Percentiles rank a stretch among this genome's conserved stretches.
Conservation (phyloP, 2,888 invertebrate species). For the Amphipyra tragopoginis region DNA sequence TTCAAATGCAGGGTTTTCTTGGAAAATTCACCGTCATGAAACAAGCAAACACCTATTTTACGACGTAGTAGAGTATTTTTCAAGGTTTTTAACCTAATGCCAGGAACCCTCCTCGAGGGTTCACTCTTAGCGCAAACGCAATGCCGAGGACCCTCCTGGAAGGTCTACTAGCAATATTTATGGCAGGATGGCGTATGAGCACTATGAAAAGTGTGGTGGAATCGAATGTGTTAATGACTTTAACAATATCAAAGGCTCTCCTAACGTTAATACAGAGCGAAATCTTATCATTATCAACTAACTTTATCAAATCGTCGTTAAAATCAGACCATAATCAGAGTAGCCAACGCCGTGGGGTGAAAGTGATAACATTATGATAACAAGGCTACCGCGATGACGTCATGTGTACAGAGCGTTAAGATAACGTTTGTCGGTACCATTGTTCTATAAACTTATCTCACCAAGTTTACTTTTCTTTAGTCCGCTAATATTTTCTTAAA, state of each 20-base stretch:
- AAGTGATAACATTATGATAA: constrained; percentile 67
- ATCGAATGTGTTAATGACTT: no score
- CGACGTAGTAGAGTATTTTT: no score
- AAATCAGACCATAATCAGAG: constrained; percentile 35
- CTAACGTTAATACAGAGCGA: background rate
- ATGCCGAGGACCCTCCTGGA: no score
- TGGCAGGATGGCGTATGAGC: no score
- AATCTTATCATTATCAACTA: constrained; percentile 25
- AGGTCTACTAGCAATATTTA: no score
- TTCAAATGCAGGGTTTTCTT: no score
- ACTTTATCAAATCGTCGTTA: constrained; percentile 44
- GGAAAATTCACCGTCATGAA: no score
- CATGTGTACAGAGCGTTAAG: constrained; percentile 25
- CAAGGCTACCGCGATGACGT: constrained; percentile 45
- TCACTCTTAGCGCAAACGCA: no score
- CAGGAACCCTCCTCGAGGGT: no score
- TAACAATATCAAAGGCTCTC: background rate
- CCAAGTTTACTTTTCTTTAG: constrained; percentile 34
- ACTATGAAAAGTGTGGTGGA: no score
- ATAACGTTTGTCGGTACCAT: constrained; percentile 44
- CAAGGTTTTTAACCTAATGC: no score
- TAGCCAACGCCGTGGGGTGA: constrained; percentile 50
- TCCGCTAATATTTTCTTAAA: constrained; percentile 59
- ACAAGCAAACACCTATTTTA: no score
- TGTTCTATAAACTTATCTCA: constrained; percentile 39